Evolutionary conservation across 2,888 invertebrate species (phyloP).

Genomic region (Dyspetes luteomarginatus): DNA sequence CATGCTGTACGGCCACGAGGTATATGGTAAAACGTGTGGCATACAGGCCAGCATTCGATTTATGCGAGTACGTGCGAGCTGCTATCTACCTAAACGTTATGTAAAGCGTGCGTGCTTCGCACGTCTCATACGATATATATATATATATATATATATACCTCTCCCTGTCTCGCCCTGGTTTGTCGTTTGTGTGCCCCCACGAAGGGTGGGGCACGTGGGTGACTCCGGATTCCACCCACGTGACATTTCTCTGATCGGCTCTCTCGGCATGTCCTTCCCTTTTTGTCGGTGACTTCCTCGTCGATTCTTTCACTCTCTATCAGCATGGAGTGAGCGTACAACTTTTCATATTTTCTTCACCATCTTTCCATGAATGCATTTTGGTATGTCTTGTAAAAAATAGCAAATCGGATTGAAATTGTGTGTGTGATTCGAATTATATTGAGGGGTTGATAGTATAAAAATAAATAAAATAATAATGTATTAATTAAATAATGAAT

Average conservation of each 20-base stretch:
- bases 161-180: constrained; percentile 50
- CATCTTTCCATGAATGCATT: background rate
- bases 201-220: constrained; percentile 76
- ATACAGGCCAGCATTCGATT: constrained; percentile 55
- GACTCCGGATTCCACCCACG: constrained; percentile 78
- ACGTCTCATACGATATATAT: constrained; percentile 42
- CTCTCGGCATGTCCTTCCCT: constrained; percentile 50
- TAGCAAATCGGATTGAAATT: too few species aligned
- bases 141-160: constrained; percentile 21
- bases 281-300: constrained; percentile 40
- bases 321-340: background rate
- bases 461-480: too few species aligned
- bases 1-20: constrained; percentile 26
- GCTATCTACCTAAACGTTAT: constrained; percentile 69
- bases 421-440: too few species aligned
- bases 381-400: too few species aligned
- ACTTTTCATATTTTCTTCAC: background rate
- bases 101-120: constrained; percentile 68
- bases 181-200: constrained; percentile 49
- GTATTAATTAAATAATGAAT: too few species aligned
- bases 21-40: constrained; percentile 32
- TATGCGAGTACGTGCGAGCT: constrained; percentile 63
- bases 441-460: too few species aligned
- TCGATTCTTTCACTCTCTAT: constrained; percentile 36
- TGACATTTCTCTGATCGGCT: constrained; percentile 58